Evolutionary conservation across 2,888 invertebrate species (phyloP), one percentile per base, ranked within the genome.

Genomic region (Pyrgus malvae): DNA sequence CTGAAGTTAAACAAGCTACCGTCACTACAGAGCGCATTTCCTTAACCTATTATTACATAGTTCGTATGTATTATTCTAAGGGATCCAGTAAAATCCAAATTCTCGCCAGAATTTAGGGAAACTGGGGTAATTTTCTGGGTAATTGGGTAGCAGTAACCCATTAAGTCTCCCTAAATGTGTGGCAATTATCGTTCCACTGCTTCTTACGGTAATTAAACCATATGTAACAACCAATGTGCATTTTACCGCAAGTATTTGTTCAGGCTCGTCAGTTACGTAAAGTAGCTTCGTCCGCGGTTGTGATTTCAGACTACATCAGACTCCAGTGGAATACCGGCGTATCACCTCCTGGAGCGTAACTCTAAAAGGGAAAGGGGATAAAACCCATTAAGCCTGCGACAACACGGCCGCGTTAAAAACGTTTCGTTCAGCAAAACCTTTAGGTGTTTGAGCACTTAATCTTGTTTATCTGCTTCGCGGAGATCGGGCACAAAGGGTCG

Each of bases 381-480:
- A 51, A 42, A 42, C 9, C 35, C 42, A 35, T 42, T 42, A 25
- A 51, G 35, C 16, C n/a, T 19, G 14, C 19, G 44, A 17, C 21
- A 37, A 27, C 42, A 29, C 16, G 16, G 16, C 7, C 29, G 25
- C 11, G 50, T 14, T 44, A 21, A 38, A 51, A 45, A 44, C 29
- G 29, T 27, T 7, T 48, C 59, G 58, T 68, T 63, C 67, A 63
- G 66, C 63, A 67, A 17, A 29, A 42, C 42, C 37, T 45, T 57
- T 21, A 44, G 33, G 65, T 69, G 69, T 72, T 69, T 65, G 66
- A 67, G 69, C 68, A 67, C 64, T 78, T 74, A 73, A 78, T 80
- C 76, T 76, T 75, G 69, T 80, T 78, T 83, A 80, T 78, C 72
- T 74, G 63, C 69, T 69, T 67, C 62, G 63, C 64, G 65, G 60